Percentiles rank a stretch among this genome's conserved stretches.
Conservation (phyloP, 2,888 invertebrate genomes). For the Chelonus formosanus region DNA sequence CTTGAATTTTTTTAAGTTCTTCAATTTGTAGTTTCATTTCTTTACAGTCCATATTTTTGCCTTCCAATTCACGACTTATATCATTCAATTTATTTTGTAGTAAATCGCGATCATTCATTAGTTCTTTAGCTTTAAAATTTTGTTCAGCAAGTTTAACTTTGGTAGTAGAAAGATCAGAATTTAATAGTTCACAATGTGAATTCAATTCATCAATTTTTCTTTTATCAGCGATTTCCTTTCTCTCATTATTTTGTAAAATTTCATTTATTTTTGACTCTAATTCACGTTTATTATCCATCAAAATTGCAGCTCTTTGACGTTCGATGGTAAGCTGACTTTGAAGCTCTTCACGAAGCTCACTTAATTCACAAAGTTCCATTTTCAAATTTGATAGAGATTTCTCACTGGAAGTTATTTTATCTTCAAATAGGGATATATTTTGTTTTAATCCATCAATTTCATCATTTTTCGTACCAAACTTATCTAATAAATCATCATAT, state of each 20-base stretch:
- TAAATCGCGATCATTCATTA: conserved; percentile 12
- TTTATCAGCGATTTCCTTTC: background rate
- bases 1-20: conserved; percentile 19
- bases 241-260: background rate
- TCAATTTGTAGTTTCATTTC: conserved; percentile 20
- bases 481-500: no score
- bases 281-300: conserved; percentile 30
- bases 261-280: conserved; percentile 25
- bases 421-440: background rate
- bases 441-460: background rate
- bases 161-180: background rate
- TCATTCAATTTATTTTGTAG: conserved; percentile 17
- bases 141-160: conserved; percentile 15
- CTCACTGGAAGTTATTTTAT: conserved; percentile 7
- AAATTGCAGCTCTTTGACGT: conserved; percentile 44
- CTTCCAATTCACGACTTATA: conserved; percentile 19
- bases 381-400: conserved; percentile 46
- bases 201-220: conserved; percentile 11
- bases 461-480: conserved; percentile 15
- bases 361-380: conserved; percentile 43
- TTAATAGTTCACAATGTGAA: conserved; percentile 7
- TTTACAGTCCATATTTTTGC: background rate
- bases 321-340: conserved; percentile 52
- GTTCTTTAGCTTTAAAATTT: background rate
- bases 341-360: conserved; percentile 49